Percentiles rank a stretch among this genome's conserved stretches.
These are phyloP conservation scores for Thysanoteuthis rhombus DNA, from an alignment of 2,888 invertebrate species.

Conservation along the genomic window DNA sequence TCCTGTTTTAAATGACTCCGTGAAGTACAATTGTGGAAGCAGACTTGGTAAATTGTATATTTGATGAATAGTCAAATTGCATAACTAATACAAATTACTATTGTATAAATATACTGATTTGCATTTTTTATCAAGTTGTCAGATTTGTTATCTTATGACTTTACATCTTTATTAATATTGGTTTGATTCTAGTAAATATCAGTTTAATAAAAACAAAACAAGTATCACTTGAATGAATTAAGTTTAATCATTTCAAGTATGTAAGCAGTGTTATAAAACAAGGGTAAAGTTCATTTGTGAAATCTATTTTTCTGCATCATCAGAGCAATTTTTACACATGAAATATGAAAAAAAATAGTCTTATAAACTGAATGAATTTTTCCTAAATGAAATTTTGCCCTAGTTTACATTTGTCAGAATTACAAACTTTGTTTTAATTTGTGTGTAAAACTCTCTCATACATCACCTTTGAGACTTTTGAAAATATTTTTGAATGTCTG, in stretches of 20 bases:
- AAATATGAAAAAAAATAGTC: background rate
- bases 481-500: background rate
- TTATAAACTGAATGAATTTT: no score
- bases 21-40: background rate
- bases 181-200: no score
- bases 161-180: no score
- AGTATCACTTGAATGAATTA: no score
- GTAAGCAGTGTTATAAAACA: background rate
- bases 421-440: background rate
- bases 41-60: background rate
- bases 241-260: background rate
- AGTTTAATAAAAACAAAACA: no score
- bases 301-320: background rate
- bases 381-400: no score
- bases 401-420: background rate
- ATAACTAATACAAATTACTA: background rate
- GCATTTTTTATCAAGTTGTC: no score
- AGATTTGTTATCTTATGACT: no score
- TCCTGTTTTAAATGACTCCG: background rate
- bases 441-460: background rate
- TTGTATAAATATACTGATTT: background rate
- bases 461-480: background rate
- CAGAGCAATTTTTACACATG: background rate
- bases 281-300: no score
- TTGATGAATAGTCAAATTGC: background rate